These are phyloP conservation scores for Chlorodrepanis virens DNA, from an alignment of 2,113 vertebrate species.

Conservation along the genomic window DNA sequence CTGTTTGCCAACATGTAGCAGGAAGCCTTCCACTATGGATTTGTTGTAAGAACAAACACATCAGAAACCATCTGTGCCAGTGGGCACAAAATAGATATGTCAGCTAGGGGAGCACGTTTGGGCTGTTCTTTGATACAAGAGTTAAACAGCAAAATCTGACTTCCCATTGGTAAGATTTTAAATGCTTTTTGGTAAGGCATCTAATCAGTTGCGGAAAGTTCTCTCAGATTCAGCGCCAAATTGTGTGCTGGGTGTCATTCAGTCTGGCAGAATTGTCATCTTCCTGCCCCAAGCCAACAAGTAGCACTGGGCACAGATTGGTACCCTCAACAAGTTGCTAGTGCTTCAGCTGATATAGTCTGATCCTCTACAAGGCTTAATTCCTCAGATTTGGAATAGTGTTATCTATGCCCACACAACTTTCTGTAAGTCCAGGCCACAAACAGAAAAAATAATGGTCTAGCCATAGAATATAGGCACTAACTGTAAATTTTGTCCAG, in stretches of 20 bases:
- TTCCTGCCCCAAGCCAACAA: neutral
- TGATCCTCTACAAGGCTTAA: neutral
- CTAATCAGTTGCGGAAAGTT: neutral
- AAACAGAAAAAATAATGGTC: neutral
- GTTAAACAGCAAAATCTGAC: neutral
- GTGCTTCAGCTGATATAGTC: neutral
- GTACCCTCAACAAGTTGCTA: neutral
- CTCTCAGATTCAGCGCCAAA: neutral
- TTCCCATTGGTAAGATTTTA: neutral
- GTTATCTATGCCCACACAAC: neutral
- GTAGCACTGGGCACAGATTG: fast-evolving
- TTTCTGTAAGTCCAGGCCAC: neutral
- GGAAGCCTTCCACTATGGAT: neutral
- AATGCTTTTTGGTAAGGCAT: neutral
- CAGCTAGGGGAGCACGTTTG: neutral
- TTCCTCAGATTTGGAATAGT: neutral
- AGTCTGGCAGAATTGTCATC: neutral
- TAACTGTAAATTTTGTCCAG: neutral
- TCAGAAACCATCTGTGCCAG: neutral
- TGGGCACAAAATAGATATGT: neutral
- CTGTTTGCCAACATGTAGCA: neutral
- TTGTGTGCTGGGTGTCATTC: neutral
- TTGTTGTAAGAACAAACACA: neutral
- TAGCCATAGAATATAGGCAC: fast-evolving
- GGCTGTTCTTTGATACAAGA: neutral